Evolutionary conservation across 1,140 invertebrate species (phyloP).

Genomic region (Papilio polytes): DNA sequence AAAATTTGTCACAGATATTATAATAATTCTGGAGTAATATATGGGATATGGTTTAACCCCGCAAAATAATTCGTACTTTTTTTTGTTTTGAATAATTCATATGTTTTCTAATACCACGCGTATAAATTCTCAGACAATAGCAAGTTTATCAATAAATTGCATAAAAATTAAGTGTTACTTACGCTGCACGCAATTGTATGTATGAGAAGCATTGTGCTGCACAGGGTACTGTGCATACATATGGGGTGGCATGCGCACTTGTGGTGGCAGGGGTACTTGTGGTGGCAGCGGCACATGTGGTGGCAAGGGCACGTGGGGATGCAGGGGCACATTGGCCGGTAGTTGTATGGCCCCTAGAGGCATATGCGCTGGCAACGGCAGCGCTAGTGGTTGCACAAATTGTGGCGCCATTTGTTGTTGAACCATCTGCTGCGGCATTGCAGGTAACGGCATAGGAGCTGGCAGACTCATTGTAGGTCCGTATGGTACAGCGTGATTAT

Average conservation of each 20-base stretch:
- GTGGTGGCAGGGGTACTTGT: neutral
- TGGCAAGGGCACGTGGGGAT: constrained; percentile 44
- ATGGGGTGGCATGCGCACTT: neutral
- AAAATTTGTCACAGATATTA: no score
- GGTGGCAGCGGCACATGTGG: constrained; percentile 13
- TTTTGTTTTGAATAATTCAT: no score
- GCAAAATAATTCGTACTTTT: no score
- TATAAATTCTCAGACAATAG: no score
- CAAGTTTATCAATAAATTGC: no score
- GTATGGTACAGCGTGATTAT: neutral
- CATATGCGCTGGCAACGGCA: constrained; percentile 41
- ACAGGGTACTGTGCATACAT: neutral
- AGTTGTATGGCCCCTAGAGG: constrained; percentile 48
- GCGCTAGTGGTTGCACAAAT: constrained; percentile 43
- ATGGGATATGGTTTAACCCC: no score
- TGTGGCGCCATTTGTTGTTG: constrained; percentile 50
- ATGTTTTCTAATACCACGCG: no score
- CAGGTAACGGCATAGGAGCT: constrained; percentile 36
- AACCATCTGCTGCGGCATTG: constrained; percentile 43
- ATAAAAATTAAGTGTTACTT: neutral
- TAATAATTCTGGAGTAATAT: no score
- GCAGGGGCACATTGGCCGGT: constrained; percentile 46
- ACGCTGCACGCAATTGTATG: neutral
- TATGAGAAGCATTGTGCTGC: neutral
- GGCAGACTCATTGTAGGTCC: neutral